phyloP scores from a whole-genome alignment of 2,797 vertebrate genomes.

The Petrocephalus schoutedeni region DNA sequence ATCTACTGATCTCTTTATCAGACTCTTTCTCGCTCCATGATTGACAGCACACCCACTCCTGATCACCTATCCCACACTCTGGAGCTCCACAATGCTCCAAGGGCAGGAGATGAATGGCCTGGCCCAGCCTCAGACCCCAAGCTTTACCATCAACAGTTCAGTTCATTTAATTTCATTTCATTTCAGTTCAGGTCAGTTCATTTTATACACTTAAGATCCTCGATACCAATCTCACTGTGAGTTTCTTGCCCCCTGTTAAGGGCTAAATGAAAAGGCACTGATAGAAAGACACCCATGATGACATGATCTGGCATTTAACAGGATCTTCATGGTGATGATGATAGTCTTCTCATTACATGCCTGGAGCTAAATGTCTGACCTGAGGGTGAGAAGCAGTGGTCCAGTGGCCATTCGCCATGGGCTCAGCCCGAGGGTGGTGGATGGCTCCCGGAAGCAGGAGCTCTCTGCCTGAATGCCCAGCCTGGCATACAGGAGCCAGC shows the following conservation, averaged over 20 bases:
- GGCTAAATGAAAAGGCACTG: not conserved
- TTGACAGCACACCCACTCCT: not conserved
- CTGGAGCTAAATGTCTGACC: constrained; percentile 51
- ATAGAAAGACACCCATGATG: not conserved
- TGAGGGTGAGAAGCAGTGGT: constrained; percentile 39
- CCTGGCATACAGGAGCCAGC: constrained; percentile 19
- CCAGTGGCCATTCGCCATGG: constrained; percentile 37
- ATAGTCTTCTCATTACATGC: constrained; percentile 49
- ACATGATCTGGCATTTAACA: constrained; percentile 17
- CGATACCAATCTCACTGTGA: not conserved
- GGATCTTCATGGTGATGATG: constrained; percentile 41
- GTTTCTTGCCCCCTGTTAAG: not conserved
- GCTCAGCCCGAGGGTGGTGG: constrained; percentile 42
- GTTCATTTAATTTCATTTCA: too few relatives aligned
- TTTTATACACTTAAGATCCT: not conserved
- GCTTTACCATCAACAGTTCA: not conserved
- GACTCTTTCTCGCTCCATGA: not conserved
- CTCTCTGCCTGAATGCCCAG: constrained; percentile 37
- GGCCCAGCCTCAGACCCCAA: not conserved
- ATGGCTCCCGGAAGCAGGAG: constrained; percentile 44
- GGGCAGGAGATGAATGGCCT: not conserved
- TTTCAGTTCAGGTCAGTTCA: not conserved
- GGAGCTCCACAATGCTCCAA: not conserved
- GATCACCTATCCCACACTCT: not conserved
- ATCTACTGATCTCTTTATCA: not conserved